phyloP scores from a whole-genome alignment of 2,888 invertebrate genomes.

The Fragum sueziense region DNA sequence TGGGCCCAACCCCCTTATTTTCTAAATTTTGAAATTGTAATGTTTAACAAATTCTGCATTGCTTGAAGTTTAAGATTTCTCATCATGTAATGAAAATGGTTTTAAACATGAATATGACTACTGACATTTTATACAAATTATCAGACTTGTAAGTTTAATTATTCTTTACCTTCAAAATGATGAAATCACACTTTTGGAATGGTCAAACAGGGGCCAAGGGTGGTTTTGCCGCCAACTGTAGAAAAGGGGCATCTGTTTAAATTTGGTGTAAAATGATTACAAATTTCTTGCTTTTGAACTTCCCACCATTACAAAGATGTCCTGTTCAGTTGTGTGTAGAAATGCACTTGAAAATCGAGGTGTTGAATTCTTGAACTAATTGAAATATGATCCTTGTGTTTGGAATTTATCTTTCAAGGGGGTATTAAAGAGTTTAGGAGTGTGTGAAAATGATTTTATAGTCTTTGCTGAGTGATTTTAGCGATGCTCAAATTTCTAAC shows the following conservation, averaged over 20 bases:
- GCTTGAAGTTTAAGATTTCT: too few relatives aligned
- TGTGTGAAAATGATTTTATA: background rate
- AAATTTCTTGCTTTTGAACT: slow-evolving; percentile 15
- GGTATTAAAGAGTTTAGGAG: background rate
- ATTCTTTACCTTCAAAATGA: background rate
- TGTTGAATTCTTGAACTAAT: background rate
- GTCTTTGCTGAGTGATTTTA: too few relatives aligned
- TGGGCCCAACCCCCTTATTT: too few relatives aligned
- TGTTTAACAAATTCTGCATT: too few relatives aligned
- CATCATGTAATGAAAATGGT: too few relatives aligned
- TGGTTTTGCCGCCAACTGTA: slow-evolving; percentile 14
- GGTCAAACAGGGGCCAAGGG: background rate
- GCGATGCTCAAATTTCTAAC: too few relatives aligned
- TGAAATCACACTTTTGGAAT: background rate
- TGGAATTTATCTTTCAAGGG: background rate
- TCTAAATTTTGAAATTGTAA: too few relatives aligned
- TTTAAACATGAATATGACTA: too few relatives aligned
- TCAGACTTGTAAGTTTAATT: too few relatives aligned
- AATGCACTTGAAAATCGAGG: background rate
- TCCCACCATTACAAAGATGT: background rate
- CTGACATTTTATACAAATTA: too few relatives aligned
- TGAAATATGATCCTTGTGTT: background rate
- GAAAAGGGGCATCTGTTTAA: slow-evolving; percentile 12
- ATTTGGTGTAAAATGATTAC: background rate
- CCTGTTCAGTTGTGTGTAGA: background rate